These are phyloP conservation scores for Myripristis jacobus DNA, from an alignment of 2,797 vertebrate genomes.

Conservation along the genomic window DNA sequence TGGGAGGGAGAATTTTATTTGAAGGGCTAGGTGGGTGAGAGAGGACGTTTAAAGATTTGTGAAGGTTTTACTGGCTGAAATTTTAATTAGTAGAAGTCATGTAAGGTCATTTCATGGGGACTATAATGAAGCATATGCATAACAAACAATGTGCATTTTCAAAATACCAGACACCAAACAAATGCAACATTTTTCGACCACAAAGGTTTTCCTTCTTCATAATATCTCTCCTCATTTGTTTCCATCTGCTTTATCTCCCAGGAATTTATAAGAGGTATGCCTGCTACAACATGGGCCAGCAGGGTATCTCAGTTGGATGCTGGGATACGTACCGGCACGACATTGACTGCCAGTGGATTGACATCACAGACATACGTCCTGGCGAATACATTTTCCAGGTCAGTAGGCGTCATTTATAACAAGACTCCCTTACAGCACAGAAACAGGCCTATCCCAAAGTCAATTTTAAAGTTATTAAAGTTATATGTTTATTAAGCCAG, in stretches of 20 bases:
- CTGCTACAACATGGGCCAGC: constrained; percentile 96
- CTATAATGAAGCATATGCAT: no score
- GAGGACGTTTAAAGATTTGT: no score
- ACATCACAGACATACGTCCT: constrained; percentile 90
- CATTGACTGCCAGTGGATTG: constrained; percentile 97
- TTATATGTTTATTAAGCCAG: background rate
- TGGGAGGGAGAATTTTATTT: no score
- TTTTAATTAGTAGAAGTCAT: no score
- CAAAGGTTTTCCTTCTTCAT: no score
- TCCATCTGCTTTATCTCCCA: constrained; percentile 55
- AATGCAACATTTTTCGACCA: no score
- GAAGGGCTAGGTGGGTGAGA: no score
- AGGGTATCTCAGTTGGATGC: constrained; percentile 93
- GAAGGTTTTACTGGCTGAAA: no score
- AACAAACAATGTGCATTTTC: no score
- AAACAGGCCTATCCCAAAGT: background rate
- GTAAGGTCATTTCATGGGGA: no score
- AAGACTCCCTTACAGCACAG: background rate
- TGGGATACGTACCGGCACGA: constrained; percentile 97
- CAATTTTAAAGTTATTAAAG: background rate
- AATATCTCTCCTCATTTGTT: constrained; percentile 13
- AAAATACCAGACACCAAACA: no score
- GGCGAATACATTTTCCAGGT: constrained; percentile 97
- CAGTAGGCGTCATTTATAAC: background rate
- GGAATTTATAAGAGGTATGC: constrained; percentile 89